Conservation (phyloP, 2,113 vertebrate genomes). For the Lagopus muta region DNA sequence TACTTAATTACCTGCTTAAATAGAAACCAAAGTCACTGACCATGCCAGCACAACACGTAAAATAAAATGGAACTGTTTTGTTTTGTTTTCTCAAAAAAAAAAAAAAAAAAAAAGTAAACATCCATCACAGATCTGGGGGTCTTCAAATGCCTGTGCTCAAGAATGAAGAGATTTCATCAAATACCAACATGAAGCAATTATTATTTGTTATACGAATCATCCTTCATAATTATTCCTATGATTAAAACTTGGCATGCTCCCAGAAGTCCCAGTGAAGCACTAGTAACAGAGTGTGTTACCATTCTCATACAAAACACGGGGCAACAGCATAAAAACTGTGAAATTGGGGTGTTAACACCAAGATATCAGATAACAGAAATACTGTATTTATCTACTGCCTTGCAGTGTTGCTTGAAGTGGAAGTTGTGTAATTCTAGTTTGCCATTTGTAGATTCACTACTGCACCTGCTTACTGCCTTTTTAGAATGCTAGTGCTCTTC, state of each 20-base stretch:
- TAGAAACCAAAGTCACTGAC: background rate
- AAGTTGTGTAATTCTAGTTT: fast-evolving
- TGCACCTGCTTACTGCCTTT: background rate
- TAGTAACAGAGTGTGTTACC: background rate
- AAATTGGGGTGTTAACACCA: background rate
- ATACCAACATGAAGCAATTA: background rate
- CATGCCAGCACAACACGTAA: background rate
- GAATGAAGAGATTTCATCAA: background rate
- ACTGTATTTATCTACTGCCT: background rate
- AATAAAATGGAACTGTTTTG: background rate
- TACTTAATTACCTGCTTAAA: background rate
- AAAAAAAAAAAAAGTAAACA: background rate
- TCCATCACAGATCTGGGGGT: background rate
- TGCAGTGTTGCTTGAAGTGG: background rate
- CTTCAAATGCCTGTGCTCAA: background rate
- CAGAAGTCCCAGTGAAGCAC: background rate
- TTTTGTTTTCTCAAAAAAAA: background rate
- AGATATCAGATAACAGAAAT: background rate
- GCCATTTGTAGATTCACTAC: background rate
- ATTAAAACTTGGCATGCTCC: background rate
- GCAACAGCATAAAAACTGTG: background rate
- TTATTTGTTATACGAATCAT: background rate
- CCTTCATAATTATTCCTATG: background rate
- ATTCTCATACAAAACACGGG: background rate
- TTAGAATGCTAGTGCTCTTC: background rate